Base-by-base conservation (phyloP, 1,140 invertebrate genomes). In the Venturia canescens region DNA sequence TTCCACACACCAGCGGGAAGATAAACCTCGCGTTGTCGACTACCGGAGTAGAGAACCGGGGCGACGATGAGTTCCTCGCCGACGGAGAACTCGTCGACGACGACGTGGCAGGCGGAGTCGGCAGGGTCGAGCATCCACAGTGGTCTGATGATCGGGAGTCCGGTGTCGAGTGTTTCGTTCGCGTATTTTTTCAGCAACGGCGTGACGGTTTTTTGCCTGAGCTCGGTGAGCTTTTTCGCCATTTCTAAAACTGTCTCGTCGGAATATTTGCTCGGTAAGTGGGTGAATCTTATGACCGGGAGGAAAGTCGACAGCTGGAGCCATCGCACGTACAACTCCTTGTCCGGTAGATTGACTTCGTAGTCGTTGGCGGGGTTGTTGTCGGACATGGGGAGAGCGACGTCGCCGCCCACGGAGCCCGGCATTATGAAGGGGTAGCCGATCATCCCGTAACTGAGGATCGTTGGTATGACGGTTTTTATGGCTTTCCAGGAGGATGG, bases 391-490 rank as follows among this genome's bases (percentile, higher is more conserved):
- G 93, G 93, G 81, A 94, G 91, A 21, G 94, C 93, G 18, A 94
- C 94, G 85, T 97, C 96, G 1, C 98, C 98, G 0, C 98, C 98
- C 31, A 99, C 97, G 23, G 97, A 96, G 0, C 98, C 98, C 0
- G 98, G 96, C 92, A 99, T 95, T 5, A 98, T 93, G 84, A 98
- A 98, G 0, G 97, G 97, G 92, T 97, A 99, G 0, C 98, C 98
- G 31, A 97, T 94, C 60, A 96, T 93, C 0, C 98, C 97, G 80
- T 98, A 96, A 11, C 95, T 97, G 0, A 99, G 90, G 38, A 98
- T 95, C 0, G 97, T 97, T 1, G 95, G 97, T 84, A 98, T 98
- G 1, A 97, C 94, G 27, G 94, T 94, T 86, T 95, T 94, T n/a
- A 99, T 91, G 0, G 96, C 96, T 80, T 96, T 95, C 98, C 98